Conservation (phyloP, 2,797 vertebrate genomes). For the Bucorvus abyssinicus region DNA sequence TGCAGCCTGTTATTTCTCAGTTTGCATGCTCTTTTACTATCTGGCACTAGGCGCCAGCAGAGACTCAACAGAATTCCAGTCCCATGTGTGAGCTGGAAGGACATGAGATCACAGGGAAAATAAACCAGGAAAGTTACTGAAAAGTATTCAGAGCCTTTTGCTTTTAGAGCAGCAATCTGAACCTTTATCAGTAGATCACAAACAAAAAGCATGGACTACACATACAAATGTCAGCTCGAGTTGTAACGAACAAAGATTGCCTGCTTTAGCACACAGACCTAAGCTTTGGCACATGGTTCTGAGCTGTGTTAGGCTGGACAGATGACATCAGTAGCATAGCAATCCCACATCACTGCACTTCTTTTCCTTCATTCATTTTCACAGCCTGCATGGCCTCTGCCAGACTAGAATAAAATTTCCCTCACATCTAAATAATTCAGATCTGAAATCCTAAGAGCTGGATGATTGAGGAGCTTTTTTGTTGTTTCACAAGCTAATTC, state of each 20-base stretch:
- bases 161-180: background rate
- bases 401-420: background rate
- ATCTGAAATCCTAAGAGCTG: background rate
- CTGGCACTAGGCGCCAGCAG: conserved; percentile 17
- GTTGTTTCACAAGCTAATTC: background rate
- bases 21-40: background rate
- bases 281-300: background rate
- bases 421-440: background rate
- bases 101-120: background rate
- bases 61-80: background rate
- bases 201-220: background rate
- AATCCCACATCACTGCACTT: background rate
- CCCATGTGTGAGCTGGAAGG: background rate
- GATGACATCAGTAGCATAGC: background rate
- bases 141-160: background rate
- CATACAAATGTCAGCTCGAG: background rate
- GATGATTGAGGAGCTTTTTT: background rate
- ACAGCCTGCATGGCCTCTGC: background rate
- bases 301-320: background rate
- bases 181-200: background rate
- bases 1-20: background rate
- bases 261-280: background rate
- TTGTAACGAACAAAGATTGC: background rate
- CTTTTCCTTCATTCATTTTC: background rate
- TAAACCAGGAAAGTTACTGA: background rate